These are phyloP conservation scores for Myotis davidii DNA, from an alignment of 2,113 vertebrate species.

Conservation along the genomic window DNA sequence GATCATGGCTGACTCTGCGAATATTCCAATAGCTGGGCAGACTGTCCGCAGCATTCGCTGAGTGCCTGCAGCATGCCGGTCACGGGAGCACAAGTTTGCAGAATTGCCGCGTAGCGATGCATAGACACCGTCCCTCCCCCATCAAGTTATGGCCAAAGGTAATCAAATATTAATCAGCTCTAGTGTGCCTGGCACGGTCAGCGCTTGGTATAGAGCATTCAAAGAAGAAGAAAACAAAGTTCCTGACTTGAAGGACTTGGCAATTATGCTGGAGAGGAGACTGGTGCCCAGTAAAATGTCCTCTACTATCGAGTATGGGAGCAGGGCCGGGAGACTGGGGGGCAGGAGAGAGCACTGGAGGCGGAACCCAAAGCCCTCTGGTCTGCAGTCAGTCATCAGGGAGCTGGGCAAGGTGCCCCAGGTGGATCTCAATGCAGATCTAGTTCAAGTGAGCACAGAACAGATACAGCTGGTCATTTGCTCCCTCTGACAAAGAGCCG, in stretches of 20 bases:
- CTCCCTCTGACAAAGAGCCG: background rate
- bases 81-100: background rate
- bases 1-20: background rate
- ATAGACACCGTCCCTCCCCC: background rate
- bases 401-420: rapidly evolving
- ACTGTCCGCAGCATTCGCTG: rapidly evolving
- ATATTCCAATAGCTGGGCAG: background rate
- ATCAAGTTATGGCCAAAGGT: background rate
- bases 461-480: background rate
- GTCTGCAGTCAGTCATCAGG: no score
- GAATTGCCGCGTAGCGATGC: background rate
- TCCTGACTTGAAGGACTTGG: background rate
- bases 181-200: background rate
- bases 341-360: background rate
- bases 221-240: background rate
- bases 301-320: background rate
- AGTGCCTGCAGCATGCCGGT: background rate
- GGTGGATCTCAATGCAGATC: background rate
- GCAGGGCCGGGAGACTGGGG: background rate
- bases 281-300: background rate
- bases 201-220: background rate
- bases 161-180: slow-evolving; percentile 1
- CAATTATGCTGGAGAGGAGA: background rate
- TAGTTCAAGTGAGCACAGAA: background rate
- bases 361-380: background rate